phyloP scores from a whole-genome alignment of 2,888 invertebrate species.

The Heliconius charithonia region DNA sequence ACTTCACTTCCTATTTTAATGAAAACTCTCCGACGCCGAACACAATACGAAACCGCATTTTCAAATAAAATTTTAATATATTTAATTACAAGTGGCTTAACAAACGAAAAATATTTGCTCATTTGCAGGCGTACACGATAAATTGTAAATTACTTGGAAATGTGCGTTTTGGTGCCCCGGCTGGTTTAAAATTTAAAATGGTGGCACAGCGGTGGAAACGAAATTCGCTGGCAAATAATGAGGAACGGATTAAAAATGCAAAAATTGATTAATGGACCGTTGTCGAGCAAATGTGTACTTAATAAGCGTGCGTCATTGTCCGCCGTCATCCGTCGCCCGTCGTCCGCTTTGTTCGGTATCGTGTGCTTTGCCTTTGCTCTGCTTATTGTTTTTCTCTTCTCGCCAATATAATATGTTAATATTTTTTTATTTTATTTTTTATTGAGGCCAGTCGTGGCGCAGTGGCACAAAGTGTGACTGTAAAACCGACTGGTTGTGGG shows the following conservation, averaged over 20 bases:
- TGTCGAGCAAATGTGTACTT: constrained; percentile 74
- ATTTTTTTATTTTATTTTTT: too few relatives aligned
- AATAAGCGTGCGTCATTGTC: constrained; percentile 62
- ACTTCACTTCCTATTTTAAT: constrained; percentile 52
- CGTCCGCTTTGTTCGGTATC: constrained; percentile 39
- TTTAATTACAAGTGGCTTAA: constrained; percentile 78
- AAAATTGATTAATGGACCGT: constrained; percentile 82
- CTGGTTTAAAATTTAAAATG: constrained; percentile 76
- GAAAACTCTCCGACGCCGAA: constrained; percentile 58
- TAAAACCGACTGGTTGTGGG: too few relatives aligned
- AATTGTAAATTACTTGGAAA: constrained; percentile 82
- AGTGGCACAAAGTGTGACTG: too few relatives aligned
- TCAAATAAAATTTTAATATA: constrained; percentile 70
- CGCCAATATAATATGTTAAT: not conserved
- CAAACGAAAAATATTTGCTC: constrained; percentile 80
- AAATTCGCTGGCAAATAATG: constrained; percentile 81
- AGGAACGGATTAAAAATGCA: constrained; percentile 82
- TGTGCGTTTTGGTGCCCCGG: constrained; percentile 68
- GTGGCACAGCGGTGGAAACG: constrained; percentile 72
- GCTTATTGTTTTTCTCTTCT: not conserved
- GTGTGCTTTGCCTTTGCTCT: not conserved
- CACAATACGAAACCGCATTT: constrained; percentile 62
- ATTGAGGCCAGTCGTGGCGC: too few relatives aligned
- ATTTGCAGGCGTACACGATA: constrained; percentile 79
- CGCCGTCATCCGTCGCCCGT: constrained; percentile 49